Evolutionary conservation across 2,888 invertebrate genomes (phyloP).

Genomic region (Punctoribates punctum): DNA sequence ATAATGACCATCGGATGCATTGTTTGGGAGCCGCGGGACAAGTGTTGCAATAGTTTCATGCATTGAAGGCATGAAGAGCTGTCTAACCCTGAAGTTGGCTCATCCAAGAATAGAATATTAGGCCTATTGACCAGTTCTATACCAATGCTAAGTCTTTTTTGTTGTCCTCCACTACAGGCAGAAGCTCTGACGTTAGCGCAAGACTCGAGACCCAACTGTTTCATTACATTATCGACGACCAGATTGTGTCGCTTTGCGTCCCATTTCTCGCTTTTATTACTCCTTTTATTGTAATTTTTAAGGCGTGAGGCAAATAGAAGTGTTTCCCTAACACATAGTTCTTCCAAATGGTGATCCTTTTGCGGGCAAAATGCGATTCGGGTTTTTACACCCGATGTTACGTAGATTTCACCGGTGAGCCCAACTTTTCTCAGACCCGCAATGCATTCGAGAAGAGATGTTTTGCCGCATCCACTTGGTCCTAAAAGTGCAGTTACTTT

Average conservation of each 20-base stretch:
- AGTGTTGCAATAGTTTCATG: conserved; percentile 69
- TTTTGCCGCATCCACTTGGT: conserved; percentile 43
- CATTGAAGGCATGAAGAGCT: conserved; percentile 82
- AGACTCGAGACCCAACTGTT: conserved; percentile 74
- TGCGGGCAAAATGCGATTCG: conserved; percentile 42
- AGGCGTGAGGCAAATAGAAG: conserved; percentile 31
- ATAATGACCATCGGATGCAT: conserved; percentile 76
- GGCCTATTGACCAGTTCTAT: conserved; percentile 66
- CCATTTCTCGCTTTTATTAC: neutral
- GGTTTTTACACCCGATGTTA: neutral
- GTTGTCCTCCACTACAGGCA: conserved; percentile 79
- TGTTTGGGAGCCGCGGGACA: conserved; percentile 52
- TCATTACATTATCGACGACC: conserved; percentile 76
- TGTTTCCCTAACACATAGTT: conserved; percentile 36
- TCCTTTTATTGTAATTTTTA: conserved; percentile 13
- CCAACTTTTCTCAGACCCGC: conserved; percentile 42
- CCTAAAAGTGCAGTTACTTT: conserved; percentile 44
- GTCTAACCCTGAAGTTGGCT: conserved; percentile 70
- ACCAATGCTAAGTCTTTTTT: conserved; percentile 82
- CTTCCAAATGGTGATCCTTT: conserved; percentile 31
- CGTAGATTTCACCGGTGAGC: conserved; percentile 40
- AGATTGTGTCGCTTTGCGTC: neutral
- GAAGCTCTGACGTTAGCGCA: conserved; percentile 67
- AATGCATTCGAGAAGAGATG: conserved; percentile 44
- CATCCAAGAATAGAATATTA: conserved; percentile 52